These are phyloP conservation scores for Siderastrea radians DNA, from an alignment of 92 coral and sea anemone genomes.

Conservation along the genomic window DNA sequence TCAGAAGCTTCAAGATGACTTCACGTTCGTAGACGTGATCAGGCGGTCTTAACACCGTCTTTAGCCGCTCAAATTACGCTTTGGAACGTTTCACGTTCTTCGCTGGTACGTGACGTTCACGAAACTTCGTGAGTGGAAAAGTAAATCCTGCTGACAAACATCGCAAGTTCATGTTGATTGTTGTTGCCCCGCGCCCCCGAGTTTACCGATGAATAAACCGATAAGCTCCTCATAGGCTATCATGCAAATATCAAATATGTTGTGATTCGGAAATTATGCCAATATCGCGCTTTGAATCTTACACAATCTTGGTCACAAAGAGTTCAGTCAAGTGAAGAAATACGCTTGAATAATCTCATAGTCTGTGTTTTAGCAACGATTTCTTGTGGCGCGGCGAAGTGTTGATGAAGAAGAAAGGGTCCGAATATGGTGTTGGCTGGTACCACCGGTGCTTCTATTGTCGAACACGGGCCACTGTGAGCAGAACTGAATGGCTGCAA, in stretches of 20 bases:
- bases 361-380: neutral
- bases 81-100: neutral
- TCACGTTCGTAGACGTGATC: neutral
- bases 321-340: neutral
- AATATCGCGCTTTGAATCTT: neutral
- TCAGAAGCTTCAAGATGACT: too few species aligned
- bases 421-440: too few species aligned
- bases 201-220: neutral
- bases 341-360: neutral
- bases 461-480: neutral
- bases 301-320: neutral
- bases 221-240: neutral
- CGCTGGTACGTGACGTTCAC: conserved; percentile 9
- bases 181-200: neutral
- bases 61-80: neutral
- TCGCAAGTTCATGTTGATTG: neutral
- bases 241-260: conserved; percentile 7
- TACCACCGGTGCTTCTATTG: neutral
- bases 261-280: neutral
- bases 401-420: neutral
- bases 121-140: conserved; percentile 4
- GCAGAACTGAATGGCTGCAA: conserved; percentile 14
- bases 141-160: conserved; percentile 2
- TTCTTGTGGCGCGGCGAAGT: neutral
- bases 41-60: neutral